A percentile compares a stretch with the other conserved stretches of the same genome.
Conservation (phyloP, 2,888 invertebrate species). For the Euproctis similis region DNA sequence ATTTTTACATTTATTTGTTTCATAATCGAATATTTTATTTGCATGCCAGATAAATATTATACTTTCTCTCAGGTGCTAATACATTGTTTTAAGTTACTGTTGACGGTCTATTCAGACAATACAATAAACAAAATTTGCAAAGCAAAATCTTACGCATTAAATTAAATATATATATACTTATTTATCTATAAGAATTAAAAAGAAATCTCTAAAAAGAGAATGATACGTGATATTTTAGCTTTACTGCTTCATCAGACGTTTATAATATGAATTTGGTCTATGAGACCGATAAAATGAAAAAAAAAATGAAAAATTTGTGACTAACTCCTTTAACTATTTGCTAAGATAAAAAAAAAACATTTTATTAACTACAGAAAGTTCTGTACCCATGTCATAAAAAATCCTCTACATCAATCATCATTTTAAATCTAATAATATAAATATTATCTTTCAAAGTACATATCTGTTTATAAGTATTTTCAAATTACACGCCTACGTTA, state of each 20-base stretch:
- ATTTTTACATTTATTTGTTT: constrained; percentile 3
- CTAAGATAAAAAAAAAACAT: too few species aligned
- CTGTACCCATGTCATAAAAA: constrained; percentile 11
- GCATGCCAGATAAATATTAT: constrained; percentile 24
- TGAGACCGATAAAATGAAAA: constrained; percentile 41
- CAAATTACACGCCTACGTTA: constrained; percentile 39
- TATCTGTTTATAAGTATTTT: constrained; percentile 57
- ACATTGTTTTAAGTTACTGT: constrained; percentile 25
- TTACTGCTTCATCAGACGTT: constrained; percentile 63
- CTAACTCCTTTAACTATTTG: constrained; percentile 14
- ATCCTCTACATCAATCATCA: constrained; percentile 18
- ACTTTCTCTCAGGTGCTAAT: constrained; percentile 31
- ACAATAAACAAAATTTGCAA: constrained; percentile 53
- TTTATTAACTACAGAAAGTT: constrained; percentile 6
- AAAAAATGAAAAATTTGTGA: constrained; percentile 18
- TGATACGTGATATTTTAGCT: constrained; percentile 72
- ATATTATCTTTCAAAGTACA: constrained; percentile 57
- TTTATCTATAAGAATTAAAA: constrained; percentile 37
- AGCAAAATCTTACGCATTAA: constrained; percentile 53
- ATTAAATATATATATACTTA: constrained; percentile 25
- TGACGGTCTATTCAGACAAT: constrained; percentile 57
- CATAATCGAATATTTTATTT: constrained; percentile 1
- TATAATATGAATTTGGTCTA: constrained; percentile 49
- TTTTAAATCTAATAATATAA: constrained; percentile 26
- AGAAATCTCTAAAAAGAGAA: constrained; percentile 56